Evolutionary conservation across 2,888 invertebrate species (phyloP), one percentile per base, ranked within the genome.

Genomic region (Caenorhabditis imperialis): DNA sequence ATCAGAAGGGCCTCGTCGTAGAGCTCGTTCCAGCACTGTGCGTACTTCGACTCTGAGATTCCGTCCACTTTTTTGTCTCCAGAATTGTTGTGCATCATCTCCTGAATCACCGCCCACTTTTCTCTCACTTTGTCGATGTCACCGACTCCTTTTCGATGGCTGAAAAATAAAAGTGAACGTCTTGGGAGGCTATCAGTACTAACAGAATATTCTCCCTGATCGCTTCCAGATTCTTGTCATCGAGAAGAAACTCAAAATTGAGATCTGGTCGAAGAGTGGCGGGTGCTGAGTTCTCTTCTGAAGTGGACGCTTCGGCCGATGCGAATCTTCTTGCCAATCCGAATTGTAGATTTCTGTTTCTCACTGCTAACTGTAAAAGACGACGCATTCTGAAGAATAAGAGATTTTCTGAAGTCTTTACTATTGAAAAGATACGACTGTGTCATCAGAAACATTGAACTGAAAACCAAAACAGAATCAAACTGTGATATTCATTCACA

Each of bases 231-330:
- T 86, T 85, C 4, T 44, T 73, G 20, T 81, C 77, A 62, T 86
- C 82, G 16, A 87, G 67, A 7, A 87, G 76, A 69, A 81, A 86
- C 40, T 86, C 87, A 50, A 87, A 86, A 69, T 87, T 81, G 18
- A 86, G 60, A 40, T 85, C 85, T 0, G 86, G 85, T 22, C 86
- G 75, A 22, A 61, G 55, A 7, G 48, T 57, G 7, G 74, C 42
- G 1, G 67, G 42, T 23, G 57, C 12, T 8, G 57, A 30, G 16
- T 7, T 37, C 10, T 67, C 57, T 44, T 67, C 67, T 0, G 67
- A 57, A 33, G 51, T 44, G 20, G 61, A 62, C 2, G 62, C 62
- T 40, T 62, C 71, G 12, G 51, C 35, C 5, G 71, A 62, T 5
- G 47, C 50, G 53, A 60, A 60, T 47, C 60, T 53, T 47, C 47